A percentile compares a stretch with the other conserved stretches of the same genome.
These are phyloP conservation scores for Zygothrica quintamaculata DNA, from an alignment of 2,888 invertebrate species.

Conservation along the genomic window DNA sequence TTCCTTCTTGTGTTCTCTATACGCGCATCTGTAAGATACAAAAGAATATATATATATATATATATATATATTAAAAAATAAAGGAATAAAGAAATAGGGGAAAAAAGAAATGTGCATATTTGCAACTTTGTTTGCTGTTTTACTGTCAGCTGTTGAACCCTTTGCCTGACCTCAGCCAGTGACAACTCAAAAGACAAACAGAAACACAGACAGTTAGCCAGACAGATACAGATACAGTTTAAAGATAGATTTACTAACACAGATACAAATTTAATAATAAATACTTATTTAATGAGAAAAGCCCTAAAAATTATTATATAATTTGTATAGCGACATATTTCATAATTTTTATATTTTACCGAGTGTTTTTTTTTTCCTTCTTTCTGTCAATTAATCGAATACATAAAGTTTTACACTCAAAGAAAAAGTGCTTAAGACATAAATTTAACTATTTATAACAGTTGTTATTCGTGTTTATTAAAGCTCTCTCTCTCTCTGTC, in stretches of 20 bases:
- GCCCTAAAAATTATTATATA: slow-evolving; percentile 35
- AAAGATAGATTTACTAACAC: slow-evolving; percentile 28
- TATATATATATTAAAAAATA: no score
- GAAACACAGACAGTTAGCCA: neutral
- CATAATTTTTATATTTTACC: slow-evolving; percentile 12
- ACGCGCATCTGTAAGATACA: slow-evolving; percentile 39
- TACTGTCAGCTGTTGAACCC: slow-evolving; percentile 49
- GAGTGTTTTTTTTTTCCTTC: no score
- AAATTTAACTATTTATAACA: no score
- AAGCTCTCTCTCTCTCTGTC: slow-evolving; percentile 11
- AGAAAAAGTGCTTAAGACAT: slow-evolving; percentile 18
- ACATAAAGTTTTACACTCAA: slow-evolving; percentile 27
- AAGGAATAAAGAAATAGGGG: no score
- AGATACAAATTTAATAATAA: no score
- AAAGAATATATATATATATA: no score
- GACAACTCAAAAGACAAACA: neutral
- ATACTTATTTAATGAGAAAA: no score
- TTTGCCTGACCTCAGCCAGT: slow-evolving; percentile 28
- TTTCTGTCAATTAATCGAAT: slow-evolving; percentile 23
- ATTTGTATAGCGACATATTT: slow-evolving; percentile 28
- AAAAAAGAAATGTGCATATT: slow-evolving; percentile 11
- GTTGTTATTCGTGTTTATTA: neutral
- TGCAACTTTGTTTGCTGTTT: slow-evolving; percentile 13
- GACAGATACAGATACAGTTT: slow-evolving; percentile 34
- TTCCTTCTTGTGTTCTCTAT: slow-evolving; percentile 1